These are phyloP conservation scores for Nanger granti DNA, from an alignment of 2,113 vertebrate species.

Conservation along the genomic window DNA sequence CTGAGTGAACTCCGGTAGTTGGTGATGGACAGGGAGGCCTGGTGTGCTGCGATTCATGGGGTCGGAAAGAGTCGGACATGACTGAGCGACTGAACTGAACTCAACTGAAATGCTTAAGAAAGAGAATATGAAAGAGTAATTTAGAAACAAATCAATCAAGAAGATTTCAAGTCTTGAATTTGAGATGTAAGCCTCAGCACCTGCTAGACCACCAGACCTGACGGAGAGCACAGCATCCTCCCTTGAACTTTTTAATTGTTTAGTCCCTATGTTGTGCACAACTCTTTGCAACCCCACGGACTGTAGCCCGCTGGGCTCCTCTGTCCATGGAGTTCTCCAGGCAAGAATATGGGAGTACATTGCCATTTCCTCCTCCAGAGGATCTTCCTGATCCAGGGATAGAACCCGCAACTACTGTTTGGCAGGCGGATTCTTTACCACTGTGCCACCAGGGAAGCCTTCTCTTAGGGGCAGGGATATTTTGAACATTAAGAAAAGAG, in stretches of 20 bases:
- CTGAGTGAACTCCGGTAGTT: too few species aligned
- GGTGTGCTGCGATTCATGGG: too few species aligned
- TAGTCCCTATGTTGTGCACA: background rate
- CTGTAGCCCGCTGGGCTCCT: rapidly evolving
- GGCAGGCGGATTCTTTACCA: background rate
- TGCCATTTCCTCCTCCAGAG: background rate
- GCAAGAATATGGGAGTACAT: background rate
- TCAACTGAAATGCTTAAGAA: background rate
- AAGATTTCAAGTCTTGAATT: background rate
- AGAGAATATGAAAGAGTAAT: background rate
- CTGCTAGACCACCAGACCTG: background rate
- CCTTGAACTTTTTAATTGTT: background rate
- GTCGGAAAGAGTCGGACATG: too few species aligned
- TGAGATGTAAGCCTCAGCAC: background rate
- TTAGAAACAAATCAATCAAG: background rate
- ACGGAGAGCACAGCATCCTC: background rate
- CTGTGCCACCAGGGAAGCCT: background rate
- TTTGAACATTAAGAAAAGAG: background rate
- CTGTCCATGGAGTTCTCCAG: background rate
- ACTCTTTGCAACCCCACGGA: background rate
- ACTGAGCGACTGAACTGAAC: too few species aligned
- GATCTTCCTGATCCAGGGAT: background rate
- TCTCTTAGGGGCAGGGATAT: background rate
- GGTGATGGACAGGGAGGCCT: too few species aligned
- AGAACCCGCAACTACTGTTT: background rate